These are phyloP conservation scores for Amphimallon solstitiale DNA, from an alignment of 2,888 invertebrate species.

Conservation along the genomic window DNA sequence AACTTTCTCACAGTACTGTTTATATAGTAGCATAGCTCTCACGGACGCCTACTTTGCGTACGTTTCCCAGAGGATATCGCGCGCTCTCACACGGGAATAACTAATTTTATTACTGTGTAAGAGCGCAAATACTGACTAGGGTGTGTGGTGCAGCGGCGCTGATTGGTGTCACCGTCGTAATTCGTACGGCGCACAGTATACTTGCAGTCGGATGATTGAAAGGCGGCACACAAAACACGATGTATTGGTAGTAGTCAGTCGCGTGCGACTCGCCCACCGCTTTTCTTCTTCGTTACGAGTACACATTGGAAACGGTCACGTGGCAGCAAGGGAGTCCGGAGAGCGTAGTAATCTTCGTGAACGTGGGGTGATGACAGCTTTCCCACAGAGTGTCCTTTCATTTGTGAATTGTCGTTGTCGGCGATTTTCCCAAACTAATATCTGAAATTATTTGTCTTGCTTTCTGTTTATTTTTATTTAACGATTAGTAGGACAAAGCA, in stretches of 20 bases:
- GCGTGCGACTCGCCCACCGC: constrained; percentile 31
- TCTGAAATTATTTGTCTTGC: not conserved
- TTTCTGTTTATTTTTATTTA: too few species aligned
- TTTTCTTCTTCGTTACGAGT: constrained; percentile 11
- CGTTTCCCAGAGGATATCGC: constrained; percentile 37
- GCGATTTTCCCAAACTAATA: not conserved
- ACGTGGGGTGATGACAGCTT: constrained; percentile 53
- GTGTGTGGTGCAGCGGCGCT: constrained; percentile 1
- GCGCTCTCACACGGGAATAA: constrained; percentile 41
- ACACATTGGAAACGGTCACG: constrained; percentile 48
- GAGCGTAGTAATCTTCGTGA: constrained; percentile 59
- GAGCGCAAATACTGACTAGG: constrained; percentile 6
- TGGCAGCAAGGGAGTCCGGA: constrained; percentile 49
- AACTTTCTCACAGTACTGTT: constrained; percentile 22
- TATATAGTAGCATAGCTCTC: constrained; percentile 18
- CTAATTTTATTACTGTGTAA: constrained; percentile 39
- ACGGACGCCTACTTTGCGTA: constrained; percentile 10
- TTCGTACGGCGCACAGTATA: constrained; percentile 23
- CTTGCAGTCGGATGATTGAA: constrained; percentile 47
- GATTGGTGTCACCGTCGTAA: constrained; percentile 29
- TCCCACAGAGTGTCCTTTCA: constrained; percentile 53
- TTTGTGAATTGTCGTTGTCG: constrained; percentile 7
- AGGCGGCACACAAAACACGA: constrained; percentile 49
- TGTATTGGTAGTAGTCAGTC: constrained; percentile 38
- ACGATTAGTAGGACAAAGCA: too few species aligned